These are phyloP conservation scores for Alosa sapidissima DNA, from an alignment of 2,797 vertebrate species.

Conservation along the genomic window DNA sequence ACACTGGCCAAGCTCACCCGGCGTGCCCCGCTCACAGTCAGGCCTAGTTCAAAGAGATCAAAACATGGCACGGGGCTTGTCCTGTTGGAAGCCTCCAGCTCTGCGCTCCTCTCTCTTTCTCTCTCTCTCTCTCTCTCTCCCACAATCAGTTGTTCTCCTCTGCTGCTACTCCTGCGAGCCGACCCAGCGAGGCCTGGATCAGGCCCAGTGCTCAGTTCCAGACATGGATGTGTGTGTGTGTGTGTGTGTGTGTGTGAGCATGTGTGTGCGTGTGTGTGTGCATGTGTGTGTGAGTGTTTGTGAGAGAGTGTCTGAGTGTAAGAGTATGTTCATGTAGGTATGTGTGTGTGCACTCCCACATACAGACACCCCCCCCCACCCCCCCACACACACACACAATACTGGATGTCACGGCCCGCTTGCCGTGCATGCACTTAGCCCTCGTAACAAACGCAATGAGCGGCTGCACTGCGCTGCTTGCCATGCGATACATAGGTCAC, in stretches of 20 bases:
- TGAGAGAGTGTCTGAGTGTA: not conserved
- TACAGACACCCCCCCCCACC: not conserved
- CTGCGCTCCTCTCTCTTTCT: not conserved
- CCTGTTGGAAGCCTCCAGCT: not conserved
- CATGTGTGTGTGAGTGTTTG: conserved; percentile 1
- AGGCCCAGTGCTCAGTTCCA: not conserved
- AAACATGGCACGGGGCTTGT: conserved; percentile 14
- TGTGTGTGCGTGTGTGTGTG: not conserved
- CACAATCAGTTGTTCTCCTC: conserved; percentile 18
- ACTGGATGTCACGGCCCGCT: not conserved
- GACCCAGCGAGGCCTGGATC: not conserved
- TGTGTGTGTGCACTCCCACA: not conserved
- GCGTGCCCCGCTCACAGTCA: not conserved
- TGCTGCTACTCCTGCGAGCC: not conserved
- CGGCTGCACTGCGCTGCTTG: not conserved
- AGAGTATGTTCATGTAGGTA: not conserved
- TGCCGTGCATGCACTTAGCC: not conserved
- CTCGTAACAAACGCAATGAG: not conserved
- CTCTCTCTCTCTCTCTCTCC: not conserved
- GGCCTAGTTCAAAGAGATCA: conserved; percentile 19
- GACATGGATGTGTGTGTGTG: not conserved
- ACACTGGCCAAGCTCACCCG: not conserved
- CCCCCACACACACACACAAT: not conserved
- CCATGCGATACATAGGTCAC: not conserved
- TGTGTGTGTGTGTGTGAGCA: conserved; percentile 3